Evolutionary conservation across 2,113 vertebrate genomes (phyloP).

Genomic region (Elephas maximus): DNA sequence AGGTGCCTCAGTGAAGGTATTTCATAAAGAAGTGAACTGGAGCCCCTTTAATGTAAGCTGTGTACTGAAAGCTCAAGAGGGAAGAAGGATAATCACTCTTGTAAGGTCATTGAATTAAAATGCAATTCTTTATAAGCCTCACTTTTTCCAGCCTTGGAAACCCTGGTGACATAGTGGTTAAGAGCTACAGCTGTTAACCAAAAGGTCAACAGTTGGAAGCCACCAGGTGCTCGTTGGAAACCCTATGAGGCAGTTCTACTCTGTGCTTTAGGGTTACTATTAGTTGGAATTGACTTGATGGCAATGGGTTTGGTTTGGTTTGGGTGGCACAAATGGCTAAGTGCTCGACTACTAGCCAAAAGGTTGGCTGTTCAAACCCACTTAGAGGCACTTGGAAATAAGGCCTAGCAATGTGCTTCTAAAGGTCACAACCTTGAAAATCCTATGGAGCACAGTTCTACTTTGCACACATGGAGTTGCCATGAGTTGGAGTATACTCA

Average conservation of each 20-base stretch:
- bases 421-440: no score
- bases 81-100: not conserved
- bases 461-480: not conserved
- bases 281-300: not conserved
- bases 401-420: no score
- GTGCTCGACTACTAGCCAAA: no score
- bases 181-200: not conserved
- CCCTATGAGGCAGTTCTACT: not conserved
- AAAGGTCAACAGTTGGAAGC: not conserved
- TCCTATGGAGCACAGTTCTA: no score
- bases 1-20: fast-evolving
- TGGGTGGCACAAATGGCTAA: no score
- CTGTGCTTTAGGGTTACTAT: not conserved
- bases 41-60: not conserved
- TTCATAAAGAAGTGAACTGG: not conserved
- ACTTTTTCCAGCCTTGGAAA: not conserved
- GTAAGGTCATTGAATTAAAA: not conserved
- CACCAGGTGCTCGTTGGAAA: not conserved
- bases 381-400: no score
- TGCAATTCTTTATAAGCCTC: not conserved
- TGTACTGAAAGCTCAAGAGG: not conserved
- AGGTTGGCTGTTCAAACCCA: no score
- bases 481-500: not conserved
- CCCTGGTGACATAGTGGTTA: not conserved
- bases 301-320: no score